Conservation (phyloP, 2,888 invertebrate genomes). For the Chrysolina americana region DNA sequence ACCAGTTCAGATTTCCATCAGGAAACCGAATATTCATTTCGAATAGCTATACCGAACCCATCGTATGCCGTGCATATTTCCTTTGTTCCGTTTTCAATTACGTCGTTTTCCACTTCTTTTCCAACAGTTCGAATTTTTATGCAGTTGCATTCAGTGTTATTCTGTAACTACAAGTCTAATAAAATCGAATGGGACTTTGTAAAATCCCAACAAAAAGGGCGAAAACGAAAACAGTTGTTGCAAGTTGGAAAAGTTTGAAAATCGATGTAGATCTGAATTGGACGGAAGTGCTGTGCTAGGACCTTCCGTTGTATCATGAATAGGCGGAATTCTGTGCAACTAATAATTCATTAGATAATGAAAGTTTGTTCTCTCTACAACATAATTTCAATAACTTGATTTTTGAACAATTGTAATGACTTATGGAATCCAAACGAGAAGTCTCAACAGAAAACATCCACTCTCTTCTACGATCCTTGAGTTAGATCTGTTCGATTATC, state of each 20-base stretch:
- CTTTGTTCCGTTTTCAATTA: conserved; percentile 23
- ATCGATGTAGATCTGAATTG: conserved; percentile 8
- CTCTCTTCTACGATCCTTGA: no score
- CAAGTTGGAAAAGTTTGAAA: conserved; percentile 28
- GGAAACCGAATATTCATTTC: not conserved
- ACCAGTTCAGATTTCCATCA: not conserved
- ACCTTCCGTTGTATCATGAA: not conserved
- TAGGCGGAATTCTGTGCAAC: not conserved
- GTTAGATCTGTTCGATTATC: no score
- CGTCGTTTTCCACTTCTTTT: conserved; percentile 24
- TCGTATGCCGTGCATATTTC: not conserved
- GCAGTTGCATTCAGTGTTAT: conserved; percentile 37
- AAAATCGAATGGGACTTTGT: conserved; percentile 36
- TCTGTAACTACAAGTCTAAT: conserved; percentile 39
- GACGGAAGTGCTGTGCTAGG: not conserved
- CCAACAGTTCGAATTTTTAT: conserved; percentile 29
- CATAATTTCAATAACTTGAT: no score
- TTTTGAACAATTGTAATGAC: no score
- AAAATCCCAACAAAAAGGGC: conserved; percentile 24
- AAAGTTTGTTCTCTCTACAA: no score
- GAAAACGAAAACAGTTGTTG: conserved; percentile 22
- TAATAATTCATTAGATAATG: not conserved
- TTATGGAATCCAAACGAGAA: no score
- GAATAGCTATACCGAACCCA: not conserved
- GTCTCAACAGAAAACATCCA: no score